phyloP scores from a whole-genome alignment of 2,888 invertebrate species.

The Eledone cirrhosa region DNA sequence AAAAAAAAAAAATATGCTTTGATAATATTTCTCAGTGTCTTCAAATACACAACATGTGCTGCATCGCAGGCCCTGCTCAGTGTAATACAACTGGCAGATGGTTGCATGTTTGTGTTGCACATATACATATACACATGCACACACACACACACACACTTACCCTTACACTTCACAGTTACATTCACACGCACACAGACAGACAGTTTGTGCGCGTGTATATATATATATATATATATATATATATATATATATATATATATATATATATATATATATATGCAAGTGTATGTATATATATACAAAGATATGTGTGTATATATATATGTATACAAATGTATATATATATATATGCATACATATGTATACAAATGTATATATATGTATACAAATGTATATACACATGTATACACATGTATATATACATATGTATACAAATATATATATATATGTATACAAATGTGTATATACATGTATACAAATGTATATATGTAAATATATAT shows the following conservation, averaged over 20 bases:
- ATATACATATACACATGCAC: background rate
- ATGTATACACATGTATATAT: background rate
- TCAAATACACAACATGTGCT: no score
- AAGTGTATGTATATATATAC: background rate
- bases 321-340: background rate
- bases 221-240: background rate
- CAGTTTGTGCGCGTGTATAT: background rate
- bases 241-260: background rate
- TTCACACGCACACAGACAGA: background rate
- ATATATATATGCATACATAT: background rate
- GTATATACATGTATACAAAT: background rate
- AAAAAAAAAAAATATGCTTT: no score
- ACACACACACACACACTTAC: background rate
- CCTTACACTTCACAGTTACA: background rate
- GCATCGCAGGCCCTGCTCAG: no score
- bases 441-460: background rate
- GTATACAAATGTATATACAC: background rate
- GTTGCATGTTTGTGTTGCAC: background rate
- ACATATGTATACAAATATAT: background rate
- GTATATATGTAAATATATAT: constrained; percentile 24
- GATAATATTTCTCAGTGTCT: no score
- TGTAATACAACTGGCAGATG: background rate
- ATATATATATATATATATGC: background rate
- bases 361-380: background rate
- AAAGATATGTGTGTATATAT: background rate